Evolutionary conservation across 2,888 invertebrate genomes (phyloP), one percentile per base, ranked within the genome.

Genomic region (Eupithecia vulgata): DNA sequence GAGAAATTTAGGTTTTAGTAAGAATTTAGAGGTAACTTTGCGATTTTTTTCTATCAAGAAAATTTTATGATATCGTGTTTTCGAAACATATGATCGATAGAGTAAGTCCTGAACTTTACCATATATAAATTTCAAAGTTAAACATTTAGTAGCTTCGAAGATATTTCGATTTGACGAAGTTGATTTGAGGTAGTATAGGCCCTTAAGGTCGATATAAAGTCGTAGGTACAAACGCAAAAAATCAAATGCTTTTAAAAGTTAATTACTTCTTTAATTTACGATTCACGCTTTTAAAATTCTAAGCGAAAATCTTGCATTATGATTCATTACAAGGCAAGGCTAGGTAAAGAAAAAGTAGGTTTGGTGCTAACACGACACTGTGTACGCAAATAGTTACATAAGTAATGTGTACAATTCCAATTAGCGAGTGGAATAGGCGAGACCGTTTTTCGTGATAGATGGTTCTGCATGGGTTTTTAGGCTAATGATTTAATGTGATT

Each of bases 371-470:
- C 74, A 78, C 12, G 59, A 67, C 21, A 37, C 30, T 48, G 71
- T 76, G 71, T 76, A 70, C 57, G 52, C 6, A 40, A 21, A 40
- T 15, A 52, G 30, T 77, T 76, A 76, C 70, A 79, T 59, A 81
- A 81, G 57, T 5, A 75, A 68, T 78, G 71, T 78, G 75, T 81
- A 75, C 72, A 74, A 77, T 77, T 78, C 71, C 76, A 72, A 79
- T 78, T 75, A 76, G 76, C 73, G 42, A 42, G 45, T 48, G 8
- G 17, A n/a, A 69, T 57, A 74, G 30, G 77, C 74, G 77, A 77
- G 76, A 69, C 77, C 25, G 35, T 34, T 62, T 52, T 74, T 75
- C 52, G 65, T 71, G 68, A 68, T 62, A 21, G 8, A 71, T 74
- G 42, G 66, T 69, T 73, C 66, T 68, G 71, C 52, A 68, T 40